Evolutionary conservation across 2,113 vertebrate species (phyloP), one percentile per base, ranked within the genome.

Genomic region (Eublepharis macularius): DNA sequence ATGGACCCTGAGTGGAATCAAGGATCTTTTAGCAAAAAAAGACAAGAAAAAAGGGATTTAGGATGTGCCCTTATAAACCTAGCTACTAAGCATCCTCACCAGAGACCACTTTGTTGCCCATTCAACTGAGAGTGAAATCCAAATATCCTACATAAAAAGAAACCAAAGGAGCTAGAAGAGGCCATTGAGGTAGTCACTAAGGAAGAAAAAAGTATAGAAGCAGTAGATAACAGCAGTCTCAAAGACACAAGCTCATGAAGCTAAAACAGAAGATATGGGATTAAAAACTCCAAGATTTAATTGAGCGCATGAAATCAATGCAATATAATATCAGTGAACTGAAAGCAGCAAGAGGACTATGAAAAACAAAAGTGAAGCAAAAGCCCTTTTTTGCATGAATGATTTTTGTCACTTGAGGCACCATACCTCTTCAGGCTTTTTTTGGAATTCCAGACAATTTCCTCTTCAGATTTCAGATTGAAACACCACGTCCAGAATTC

Each of bases 1-100:
- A 63, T 7, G 6, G 14, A 34, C 12, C 41, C 10, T n/a, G 41
- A 66, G 60, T 80, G 8, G 36, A 34, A 47, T 13, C 11, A 32
- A 68, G 70, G 7, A 78, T 4, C 41, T 51, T 60, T 4, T 1
- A 78, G n/a, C 12, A 87, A 6, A 14, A 75, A 74, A 17, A 80
- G 21, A 75, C 26, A 60, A 70, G 21, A 75, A 89, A 87, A 86
- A 63, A 8, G 45, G 45, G 45, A 47, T 32, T 83, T 83, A 70
- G 60, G n/a, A 86, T 82, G 78, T 69, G 12, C 34, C 17, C 41
- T 34, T 0, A 0, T 12, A 8, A 47, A 10, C 1, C 29, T 0
- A 0, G 41, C 21, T 47, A 80, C 11, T 2, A 16, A 11, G 9
- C 49, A 79, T 77, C 19, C 29, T 41, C 29, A 4, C 63, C 43